Evolutionary conservation across 2,888 invertebrate genomes (phyloP), one percentile per base, ranked within the genome.

Genomic region (Gortyna flavago): DNA sequence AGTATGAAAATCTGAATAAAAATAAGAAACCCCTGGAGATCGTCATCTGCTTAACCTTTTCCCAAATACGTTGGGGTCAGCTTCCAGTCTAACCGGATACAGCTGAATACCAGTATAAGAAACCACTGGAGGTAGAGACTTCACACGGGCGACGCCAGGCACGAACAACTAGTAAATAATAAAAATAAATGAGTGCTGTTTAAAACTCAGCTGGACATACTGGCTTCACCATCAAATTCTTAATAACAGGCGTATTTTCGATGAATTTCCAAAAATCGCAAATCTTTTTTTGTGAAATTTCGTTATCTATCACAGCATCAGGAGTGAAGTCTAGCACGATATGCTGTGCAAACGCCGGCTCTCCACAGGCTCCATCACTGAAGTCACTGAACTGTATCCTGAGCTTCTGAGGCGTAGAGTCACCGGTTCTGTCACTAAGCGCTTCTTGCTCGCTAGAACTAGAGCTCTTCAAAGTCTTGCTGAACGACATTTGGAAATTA

Each of bases 261-360:
- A 92, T 77, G 35, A 90, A 90, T 1, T 90, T 80, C 92, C 93
- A 93, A 79, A 93, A 93, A 0, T 88, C 88, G 21, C 89, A 89
- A 64, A 91, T 87, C 75, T 93, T 93, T 66, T 74, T 87, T 70
- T 92, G 91, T 0, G 87, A 77, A 29, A 81, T 86, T 0, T 90
- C 90, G 3, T 81, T 89, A 38, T 93, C 93, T 6, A 87, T 86
- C 0, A 88, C 85, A 0, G 74, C 48, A 82, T 79, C 72, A 0
- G 92, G 91, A 0, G 91, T 88, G 51, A 87, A 87, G 75, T 87
- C 85, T 6, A 87, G 85, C 25, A 85, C 11, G 1, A 59, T n/a
- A 13, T 62, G 74, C n/a, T 87, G 87, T 1, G 38, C 0, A 7
- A 32, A 6, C 2, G 44, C 41, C 6, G 85, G 81, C 57, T 88